Conservation (phyloP, 1,140 invertebrate genomes). For the Chironomus tepperi region DNA sequence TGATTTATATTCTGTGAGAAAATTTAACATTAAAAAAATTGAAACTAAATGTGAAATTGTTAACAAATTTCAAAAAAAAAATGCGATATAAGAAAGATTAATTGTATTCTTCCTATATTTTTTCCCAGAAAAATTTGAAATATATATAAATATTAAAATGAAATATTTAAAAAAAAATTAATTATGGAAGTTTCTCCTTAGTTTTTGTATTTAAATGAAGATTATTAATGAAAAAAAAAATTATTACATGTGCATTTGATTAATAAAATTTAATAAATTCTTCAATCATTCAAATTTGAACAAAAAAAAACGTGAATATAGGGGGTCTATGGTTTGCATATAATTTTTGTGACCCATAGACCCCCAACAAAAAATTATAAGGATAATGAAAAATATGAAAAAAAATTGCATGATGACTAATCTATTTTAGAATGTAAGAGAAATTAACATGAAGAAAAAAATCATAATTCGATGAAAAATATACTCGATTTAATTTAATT, state of each 20-base stretch:
- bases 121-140: not conserved
- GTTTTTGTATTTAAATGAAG: not conserved
- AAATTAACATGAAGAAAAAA: too few species aligned
- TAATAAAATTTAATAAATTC: too few species aligned
- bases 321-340: not conserved
- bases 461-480: not conserved
- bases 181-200: too few species aligned
- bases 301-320: not conserved
- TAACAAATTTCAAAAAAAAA: not conserved
- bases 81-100: not conserved
- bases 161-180: too few species aligned
- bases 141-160: too few species aligned
- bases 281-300: not conserved
- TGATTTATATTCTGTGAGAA: not conserved
- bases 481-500: constrained; percentile 9
- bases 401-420: too few species aligned
- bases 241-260: not conserved
- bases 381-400: too few species aligned
- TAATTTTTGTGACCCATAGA: too few species aligned
- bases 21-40: not conserved
- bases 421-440: too few species aligned
- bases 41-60: constrained; percentile 5
- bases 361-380: too few species aligned
- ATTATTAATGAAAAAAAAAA: not conserved
- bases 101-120: not conserved